These are phyloP conservation scores for Triplophysa tibetana DNA, from an alignment of 2,113 vertebrate species.

Conservation along the genomic window DNA sequence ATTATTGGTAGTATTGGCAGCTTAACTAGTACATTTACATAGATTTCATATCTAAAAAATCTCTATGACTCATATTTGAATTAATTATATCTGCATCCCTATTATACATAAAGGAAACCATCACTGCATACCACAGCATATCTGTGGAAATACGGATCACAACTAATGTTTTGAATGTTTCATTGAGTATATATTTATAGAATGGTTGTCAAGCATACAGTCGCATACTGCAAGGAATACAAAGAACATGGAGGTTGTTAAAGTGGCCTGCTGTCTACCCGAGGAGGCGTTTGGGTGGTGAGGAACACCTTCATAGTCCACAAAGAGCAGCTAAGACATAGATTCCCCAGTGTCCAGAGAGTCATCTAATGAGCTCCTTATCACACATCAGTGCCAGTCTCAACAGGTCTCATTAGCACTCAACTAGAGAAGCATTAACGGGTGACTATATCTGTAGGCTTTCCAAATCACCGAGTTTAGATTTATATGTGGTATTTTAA, in stretches of 20 bases:
- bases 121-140: background rate
- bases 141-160: background rate
- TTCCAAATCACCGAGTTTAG: background rate
- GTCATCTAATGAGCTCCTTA: constrained; percentile 33
- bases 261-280: constrained; percentile 1
- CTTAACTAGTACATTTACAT: too few relatives aligned
- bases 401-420: background rate
- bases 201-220: constrained; percentile 23
- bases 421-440: background rate
- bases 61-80: too few relatives aligned
- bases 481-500: background rate
- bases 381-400: constrained; percentile 8
- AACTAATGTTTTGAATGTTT: constrained; percentile 14
- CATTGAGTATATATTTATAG: constrained; percentile 23
- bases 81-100: too few relatives aligned
- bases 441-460: background rate
- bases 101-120: too few relatives aligned
- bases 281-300: background rate
- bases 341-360: constrained; percentile 40
- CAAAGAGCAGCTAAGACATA: constrained; percentile 37
- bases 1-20: too few relatives aligned
- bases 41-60: too few relatives aligned
- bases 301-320: constrained; percentile 22
- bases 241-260: background rate
- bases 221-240: background rate